Evolutionary conservation across 2,113 vertebrate species (phyloP), one percentile per base, ranked within the genome.

Genomic region (Siniperca chuatsi): DNA sequence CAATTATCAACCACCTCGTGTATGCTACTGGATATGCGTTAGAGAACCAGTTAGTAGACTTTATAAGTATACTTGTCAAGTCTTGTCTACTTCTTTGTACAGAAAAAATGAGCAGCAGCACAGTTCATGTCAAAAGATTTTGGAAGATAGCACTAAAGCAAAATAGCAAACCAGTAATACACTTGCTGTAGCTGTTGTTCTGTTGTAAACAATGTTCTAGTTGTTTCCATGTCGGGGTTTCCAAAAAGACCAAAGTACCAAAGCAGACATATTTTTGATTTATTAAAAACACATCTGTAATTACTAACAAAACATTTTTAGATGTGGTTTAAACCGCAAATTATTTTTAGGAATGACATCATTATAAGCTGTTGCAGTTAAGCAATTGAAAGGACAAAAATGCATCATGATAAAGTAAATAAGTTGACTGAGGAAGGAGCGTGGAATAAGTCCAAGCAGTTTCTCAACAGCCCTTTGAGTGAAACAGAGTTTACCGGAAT

Each of bases 391-490:
- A 71, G 85, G 60, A 61, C 50, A 71, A 76, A 82, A 83, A 84
- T 70, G 50, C 66, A 16, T 82, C 65, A 66, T 8, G 62, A 80
- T 83, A 70, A 81, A 88, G 57, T 84, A 75, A 88, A 81, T 64
- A 76, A 67, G 52, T 62, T 54, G 10, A 75, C 62, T 44, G 54
- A 82, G 75, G 77, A 86, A 87, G 68, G 78, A 92, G 58, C 54
- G 54, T 90, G 88, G 90, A 90, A 75, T 20, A 35, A 71, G 48
- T 84, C 89, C 65, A 87, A 91, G 83, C 29, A 76, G 78, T 95
- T 94, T 92, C 90, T 70, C 89, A 92, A 94, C 90, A 93, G 78
- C 40, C 54, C 73, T 65, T 76, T 65, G 79, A 82, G 40, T 87
- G 71, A 84, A 90, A 68, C 57, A 35, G 42, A 54, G 55, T 85